phyloP scores from a whole-genome alignment of 2,113 vertebrate genomes.

The Strix uralensis region DNA sequence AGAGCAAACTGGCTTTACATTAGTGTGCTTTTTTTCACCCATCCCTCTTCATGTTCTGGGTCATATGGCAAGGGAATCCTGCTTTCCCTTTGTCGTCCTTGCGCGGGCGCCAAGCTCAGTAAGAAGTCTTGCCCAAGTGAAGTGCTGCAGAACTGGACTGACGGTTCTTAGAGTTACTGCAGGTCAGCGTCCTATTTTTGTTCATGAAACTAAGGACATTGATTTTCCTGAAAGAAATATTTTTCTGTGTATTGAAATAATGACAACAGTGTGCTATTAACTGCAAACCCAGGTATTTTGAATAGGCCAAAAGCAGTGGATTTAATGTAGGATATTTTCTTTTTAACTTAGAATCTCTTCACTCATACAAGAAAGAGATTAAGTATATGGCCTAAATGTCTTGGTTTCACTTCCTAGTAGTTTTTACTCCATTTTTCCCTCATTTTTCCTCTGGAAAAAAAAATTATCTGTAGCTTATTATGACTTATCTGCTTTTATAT shows the following conservation, averaged over 20 bases:
- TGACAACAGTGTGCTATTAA: not conserved
- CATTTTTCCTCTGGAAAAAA: not conserved
- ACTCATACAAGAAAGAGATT: not conserved
- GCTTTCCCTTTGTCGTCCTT: not conserved
- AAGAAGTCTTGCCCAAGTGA: not conserved
- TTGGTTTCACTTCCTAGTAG: not conserved
- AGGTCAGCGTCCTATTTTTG: not conserved
- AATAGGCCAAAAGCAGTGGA: not conserved
- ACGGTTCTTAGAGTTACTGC: not conserved
- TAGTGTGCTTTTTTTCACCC: not conserved
- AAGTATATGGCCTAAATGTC: not conserved
- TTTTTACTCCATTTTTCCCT: not conserved
- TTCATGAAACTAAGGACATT: not conserved
- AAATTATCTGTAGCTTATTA: not conserved
- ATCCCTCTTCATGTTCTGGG: not conserved
- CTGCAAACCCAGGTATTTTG: not conserved
- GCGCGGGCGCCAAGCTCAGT: not conserved
- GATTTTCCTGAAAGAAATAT: not conserved
- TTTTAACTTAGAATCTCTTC: not conserved
- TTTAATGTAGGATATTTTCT: not conserved
- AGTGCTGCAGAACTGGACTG: not conserved
- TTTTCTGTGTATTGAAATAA: not conserved
- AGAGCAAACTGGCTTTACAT: not conserved
- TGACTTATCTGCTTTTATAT: not conserved
- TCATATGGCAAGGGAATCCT: not conserved